A percentile compares a stretch with the other conserved stretches of the same genome.
phyloP scores from a whole-genome alignment of 2,113 vertebrate genomes.

The Tiliqua scincoides region DNA sequence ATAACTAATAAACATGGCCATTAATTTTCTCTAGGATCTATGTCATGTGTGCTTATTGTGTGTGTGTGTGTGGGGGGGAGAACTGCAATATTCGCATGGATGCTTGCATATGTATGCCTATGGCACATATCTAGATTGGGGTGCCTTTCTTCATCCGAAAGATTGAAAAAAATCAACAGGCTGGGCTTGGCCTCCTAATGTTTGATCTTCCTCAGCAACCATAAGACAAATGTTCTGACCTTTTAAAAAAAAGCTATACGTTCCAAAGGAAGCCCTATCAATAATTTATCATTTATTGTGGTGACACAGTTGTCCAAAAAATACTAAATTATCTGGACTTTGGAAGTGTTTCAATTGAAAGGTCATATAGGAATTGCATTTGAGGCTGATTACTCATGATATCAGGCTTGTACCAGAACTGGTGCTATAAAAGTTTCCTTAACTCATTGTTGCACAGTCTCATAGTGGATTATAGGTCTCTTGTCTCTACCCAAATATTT shows the following conservation, averaged over 20 bases:
- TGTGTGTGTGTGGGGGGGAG: too few relatives aligned
- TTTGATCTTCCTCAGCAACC: not conserved
- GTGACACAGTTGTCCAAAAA: not conserved
- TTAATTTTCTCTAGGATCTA: too few relatives aligned
- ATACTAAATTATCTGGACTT: not conserved
- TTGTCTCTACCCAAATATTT: not conserved
- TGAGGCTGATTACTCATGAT: not conserved
- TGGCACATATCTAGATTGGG: not conserved
- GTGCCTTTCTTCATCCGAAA: not conserved
- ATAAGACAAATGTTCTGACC: not conserved
- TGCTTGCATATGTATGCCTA: too few relatives aligned
- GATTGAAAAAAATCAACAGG: not conserved
- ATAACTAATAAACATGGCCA: too few relatives aligned
- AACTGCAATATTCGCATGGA: not conserved
- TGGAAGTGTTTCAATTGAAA: not conserved
- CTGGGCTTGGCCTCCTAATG: not conserved
- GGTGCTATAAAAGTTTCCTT: not conserved
- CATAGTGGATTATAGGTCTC: not conserved
- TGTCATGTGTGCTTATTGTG: too few relatives aligned
- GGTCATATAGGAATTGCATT: not conserved
- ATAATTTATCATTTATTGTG: not conserved
- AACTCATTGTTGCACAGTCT: not conserved
- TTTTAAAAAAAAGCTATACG: not conserved
- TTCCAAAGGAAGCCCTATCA: not conserved
- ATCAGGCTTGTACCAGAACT: not conserved